Evolutionary conservation across 2,888 invertebrate genomes (phyloP).

Genomic region (Dorcus hopei): DNA sequence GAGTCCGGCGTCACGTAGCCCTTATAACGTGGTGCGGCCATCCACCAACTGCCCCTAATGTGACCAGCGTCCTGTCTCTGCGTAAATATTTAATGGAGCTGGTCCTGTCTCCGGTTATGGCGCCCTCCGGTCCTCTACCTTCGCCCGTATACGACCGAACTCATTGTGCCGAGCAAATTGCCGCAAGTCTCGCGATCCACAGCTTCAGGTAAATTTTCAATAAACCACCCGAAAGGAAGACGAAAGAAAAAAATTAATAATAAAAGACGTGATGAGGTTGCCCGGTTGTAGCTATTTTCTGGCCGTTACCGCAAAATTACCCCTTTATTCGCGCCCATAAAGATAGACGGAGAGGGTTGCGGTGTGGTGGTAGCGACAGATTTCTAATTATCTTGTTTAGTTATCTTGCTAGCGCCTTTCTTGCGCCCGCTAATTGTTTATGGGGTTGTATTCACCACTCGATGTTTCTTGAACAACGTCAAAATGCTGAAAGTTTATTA

Average conservation of each 20-base stretch:
- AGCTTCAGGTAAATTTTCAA: background rate
- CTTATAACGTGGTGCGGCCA: conserved; percentile 9
- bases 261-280: background rate
- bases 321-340: background rate
- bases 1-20: conserved; percentile 10
- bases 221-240: background rate
- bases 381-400: conserved; percentile 26
- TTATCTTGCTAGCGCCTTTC: conserved; percentile 23
- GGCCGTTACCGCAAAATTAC: conserved; percentile 1
- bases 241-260: background rate
- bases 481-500: background rate
- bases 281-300: background rate
- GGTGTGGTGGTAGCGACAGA: conserved; percentile 25
- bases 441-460: conserved; percentile 15
- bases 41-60: conserved; percentile 16
- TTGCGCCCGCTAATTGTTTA: conserved; percentile 26
- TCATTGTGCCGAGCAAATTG: background rate
- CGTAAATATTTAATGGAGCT: conserved; percentile 18
- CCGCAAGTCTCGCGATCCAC: background rate
- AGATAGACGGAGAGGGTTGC: conserved; percentile 24
- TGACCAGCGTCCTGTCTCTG: conserved; percentile 9
- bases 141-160: background rate
- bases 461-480: background rate
- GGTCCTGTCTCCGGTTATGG: conserved; percentile 22
- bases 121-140: conserved; percentile 19